These are phyloP conservation scores for Corythornis madagascariensis DNA, from an alignment of 2,113 vertebrate species.

Conservation along the genomic window DNA sequence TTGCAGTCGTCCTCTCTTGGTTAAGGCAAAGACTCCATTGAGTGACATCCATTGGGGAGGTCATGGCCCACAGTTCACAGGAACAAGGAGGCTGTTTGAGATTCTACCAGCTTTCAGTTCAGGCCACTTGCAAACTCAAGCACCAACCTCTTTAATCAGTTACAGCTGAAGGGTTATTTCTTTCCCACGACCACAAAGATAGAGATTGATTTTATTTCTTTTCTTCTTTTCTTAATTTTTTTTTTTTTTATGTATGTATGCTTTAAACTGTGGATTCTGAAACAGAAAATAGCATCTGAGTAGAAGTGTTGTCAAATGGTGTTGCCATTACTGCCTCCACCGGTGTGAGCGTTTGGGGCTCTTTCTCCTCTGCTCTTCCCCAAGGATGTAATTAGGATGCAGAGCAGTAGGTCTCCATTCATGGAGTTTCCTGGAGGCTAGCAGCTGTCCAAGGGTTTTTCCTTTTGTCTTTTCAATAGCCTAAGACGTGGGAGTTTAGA, in stretches of 20 bases:
- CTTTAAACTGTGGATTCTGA: slow-evolving; percentile 20
- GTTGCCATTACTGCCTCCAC: not conserved
- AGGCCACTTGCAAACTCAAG: slow-evolving; percentile 19
- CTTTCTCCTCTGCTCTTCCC: slow-evolving; percentile 9
- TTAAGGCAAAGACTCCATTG: not conserved
- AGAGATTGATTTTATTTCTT: not conserved
- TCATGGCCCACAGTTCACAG: not conserved
- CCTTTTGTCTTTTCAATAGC: not conserved
- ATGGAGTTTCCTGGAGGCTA: slow-evolving; percentile 27
- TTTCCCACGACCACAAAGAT: slow-evolving; percentile 33
- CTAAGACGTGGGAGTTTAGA: not conserved
- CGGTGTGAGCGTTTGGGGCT: not conserved
- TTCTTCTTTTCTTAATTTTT: too few relatives aligned
- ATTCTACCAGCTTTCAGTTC: not conserved
- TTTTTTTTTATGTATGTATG: not conserved
- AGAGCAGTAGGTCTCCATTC: not conserved
- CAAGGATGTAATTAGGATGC: slow-evolving; percentile 31
- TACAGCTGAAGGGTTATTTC: slow-evolving; percentile 38
- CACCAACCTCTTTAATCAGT: slow-evolving; percentile 33
- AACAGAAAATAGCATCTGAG: not conserved
- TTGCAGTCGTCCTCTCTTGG: not conserved
- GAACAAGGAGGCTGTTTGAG: not conserved
- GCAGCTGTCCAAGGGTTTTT: not conserved
- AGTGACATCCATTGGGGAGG: not conserved
- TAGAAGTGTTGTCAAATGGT: not conserved